Percentiles rank a stretch among this genome's conserved stretches.
phyloP scores from a whole-genome alignment of 2,888 invertebrate genomes.

The Tanypteryx hageni region DNA sequence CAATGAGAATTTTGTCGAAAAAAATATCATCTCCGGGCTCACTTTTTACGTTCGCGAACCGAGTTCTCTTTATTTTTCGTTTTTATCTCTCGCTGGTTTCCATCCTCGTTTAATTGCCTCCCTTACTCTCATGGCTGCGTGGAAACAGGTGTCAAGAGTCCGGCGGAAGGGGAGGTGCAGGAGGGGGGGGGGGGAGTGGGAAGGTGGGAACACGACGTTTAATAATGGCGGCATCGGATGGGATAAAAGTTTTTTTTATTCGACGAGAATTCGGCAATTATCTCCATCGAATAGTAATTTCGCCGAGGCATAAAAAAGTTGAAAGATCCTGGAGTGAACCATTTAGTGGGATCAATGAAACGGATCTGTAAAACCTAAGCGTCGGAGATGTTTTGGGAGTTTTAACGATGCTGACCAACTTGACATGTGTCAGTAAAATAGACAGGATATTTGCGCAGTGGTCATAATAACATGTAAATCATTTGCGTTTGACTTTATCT shows the following conservation, averaged over 20 bases:
- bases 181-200: not conserved
- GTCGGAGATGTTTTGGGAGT: no score
- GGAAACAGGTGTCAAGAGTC: conserved; percentile 45
- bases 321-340: no score
- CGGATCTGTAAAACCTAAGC: no score
- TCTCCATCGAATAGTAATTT: not conserved
- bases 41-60: no score
- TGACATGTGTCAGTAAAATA: no score
- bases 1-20: not conserved
- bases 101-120: conserved; percentile 37
- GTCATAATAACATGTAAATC: no score
- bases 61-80: not conserved
- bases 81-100: not conserved
- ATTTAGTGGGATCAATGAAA: no score
- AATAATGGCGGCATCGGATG: not conserved
- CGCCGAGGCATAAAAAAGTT: no score
- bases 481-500: no score
- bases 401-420: no score
- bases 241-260: not conserved
- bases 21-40: no score
- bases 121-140: not conserved
- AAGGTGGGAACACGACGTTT: not conserved
- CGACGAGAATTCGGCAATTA: conserved; percentile 26
- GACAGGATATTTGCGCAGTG: no score
- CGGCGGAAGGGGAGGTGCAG: not conserved